A percentile compares a stretch with the other conserved stretches of the same genome.
Evolutionary conservation across 1,140 invertebrate species (phyloP).

Genomic region (Philaenus spumarius): DNA sequence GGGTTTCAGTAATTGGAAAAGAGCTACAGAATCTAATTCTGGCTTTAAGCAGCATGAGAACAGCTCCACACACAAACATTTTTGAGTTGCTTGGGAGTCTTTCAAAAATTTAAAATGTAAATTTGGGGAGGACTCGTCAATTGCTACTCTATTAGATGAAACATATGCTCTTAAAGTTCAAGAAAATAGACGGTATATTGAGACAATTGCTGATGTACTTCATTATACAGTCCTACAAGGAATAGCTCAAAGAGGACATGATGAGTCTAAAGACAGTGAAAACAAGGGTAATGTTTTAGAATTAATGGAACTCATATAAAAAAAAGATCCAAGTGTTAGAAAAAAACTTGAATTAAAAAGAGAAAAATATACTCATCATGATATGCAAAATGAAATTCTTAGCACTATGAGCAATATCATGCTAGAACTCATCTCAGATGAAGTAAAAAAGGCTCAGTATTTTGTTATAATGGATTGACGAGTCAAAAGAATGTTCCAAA

Average conservation of each 20-base stretch:
- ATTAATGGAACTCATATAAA: not conserved
- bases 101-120: not conserved
- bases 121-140: not conserved
- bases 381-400: too few relatives aligned
- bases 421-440: too few relatives aligned
- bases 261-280: not conserved
- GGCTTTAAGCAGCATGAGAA: not conserved
- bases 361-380: too few relatives aligned
- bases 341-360: not conserved
- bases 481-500: too few relatives aligned
- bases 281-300: constrained; percentile 13
- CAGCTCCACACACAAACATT: not conserved
- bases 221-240: constrained; percentile 3
- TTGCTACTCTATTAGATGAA: not conserved
- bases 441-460: too few relatives aligned
- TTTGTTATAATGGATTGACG: too few relatives aligned
- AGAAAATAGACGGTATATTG: not conserved
- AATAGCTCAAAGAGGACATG: constrained; percentile 7
- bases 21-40: too few relatives aligned
- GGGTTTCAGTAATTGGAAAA: too few relatives aligned
- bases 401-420: too few relatives aligned
- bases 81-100: not conserved
- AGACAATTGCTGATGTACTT: not conserved
- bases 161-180: not conserved
- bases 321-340: not conserved